Conservation (phyloP, 2,113 vertebrate species). For the Carassius gibelio region DNA sequence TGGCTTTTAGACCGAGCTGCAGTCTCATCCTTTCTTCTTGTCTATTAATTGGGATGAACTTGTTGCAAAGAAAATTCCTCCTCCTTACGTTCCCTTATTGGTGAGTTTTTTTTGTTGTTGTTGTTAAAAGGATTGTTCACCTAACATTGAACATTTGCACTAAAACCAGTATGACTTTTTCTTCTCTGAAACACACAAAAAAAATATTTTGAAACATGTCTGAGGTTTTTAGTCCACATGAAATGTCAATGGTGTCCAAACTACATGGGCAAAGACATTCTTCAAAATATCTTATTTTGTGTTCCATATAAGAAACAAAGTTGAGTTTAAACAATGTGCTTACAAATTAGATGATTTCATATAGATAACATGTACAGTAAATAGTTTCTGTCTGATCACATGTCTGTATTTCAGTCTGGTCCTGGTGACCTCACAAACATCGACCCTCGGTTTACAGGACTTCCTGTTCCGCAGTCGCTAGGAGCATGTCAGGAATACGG, state of each 20-base stretch:
- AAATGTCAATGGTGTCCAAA: no score
- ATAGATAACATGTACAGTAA: not conserved
- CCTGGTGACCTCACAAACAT: constrained; percentile 77
- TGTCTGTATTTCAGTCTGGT: constrained; percentile 62
- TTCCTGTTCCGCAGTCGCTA: constrained; percentile 71
- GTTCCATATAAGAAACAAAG: not conserved
- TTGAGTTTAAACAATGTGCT: no score
- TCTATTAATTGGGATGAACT: constrained; percentile 76
- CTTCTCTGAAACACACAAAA: not conserved
- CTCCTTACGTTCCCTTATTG: constrained; percentile 76
- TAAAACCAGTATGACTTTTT: no score
- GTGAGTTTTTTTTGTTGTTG: constrained; percentile 56
- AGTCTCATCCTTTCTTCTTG: constrained; percentile 74
- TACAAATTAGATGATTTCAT: not conserved
- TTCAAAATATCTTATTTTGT: not conserved
- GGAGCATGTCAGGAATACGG: constrained; percentile 54
- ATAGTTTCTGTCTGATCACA: not conserved
- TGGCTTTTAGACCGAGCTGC: constrained; percentile 70
- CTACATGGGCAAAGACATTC: no score
- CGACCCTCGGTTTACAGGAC: constrained; percentile 73
- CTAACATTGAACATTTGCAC: not conserved
- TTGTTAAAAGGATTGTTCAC: constrained; percentile 1
- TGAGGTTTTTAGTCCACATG: not conserved
- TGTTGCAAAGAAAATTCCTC: constrained; percentile 69
- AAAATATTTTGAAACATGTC: no score